Base-by-base conservation (phyloP, 2,113 vertebrate genomes). In the Vidua macroura region DNA sequence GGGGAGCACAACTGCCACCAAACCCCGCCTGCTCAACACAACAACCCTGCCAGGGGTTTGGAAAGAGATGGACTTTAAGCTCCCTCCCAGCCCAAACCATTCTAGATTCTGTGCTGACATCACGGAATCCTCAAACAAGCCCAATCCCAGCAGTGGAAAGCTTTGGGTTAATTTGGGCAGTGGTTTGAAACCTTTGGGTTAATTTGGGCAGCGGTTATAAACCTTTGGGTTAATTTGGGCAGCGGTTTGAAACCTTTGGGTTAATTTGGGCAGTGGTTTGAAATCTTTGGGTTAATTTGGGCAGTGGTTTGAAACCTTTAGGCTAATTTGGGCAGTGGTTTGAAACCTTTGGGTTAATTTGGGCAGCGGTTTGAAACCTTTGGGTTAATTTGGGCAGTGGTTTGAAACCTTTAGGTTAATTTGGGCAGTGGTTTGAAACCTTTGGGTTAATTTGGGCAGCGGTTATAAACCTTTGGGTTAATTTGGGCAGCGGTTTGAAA, bases 51-150 rank as follows among this genome's bases (percentile, higher is more conserved):
- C 39, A 48, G n/a, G 41, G 14, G 2, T 10, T 21, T 55, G 48
- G 41, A 62, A 55, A 25, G 35, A 69, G 41, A 43, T 11, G 21
- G 49, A 21, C 35, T 43, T 33, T 11, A 18, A 28, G 18, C 31
- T 69, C 31, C 72, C 48, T 49, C 35, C 21, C 48, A 41, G n/a
- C 14, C 35, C 63, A 69, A 90, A 55, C 25, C 55, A 11, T 19
- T 24, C 46, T 4, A 15, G 6, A 48, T 31, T 19, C 20, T 8
- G 12, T 22, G 12, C 15, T 35, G 7, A 3, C 11, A 3, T 24
- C 49, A 7, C 0, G 3, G 5, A 24, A 78, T 13, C 37, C n/a
- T 31, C 25, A 23, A 6, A 31, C 4, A 12, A 31, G 11, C 10
- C 39, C 4, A 23, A 9, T 14, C 23, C 1, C n/a, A 39, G 60